phyloP scores from a whole-genome alignment of 2,888 invertebrate species.

The Biston betularia region DNA sequence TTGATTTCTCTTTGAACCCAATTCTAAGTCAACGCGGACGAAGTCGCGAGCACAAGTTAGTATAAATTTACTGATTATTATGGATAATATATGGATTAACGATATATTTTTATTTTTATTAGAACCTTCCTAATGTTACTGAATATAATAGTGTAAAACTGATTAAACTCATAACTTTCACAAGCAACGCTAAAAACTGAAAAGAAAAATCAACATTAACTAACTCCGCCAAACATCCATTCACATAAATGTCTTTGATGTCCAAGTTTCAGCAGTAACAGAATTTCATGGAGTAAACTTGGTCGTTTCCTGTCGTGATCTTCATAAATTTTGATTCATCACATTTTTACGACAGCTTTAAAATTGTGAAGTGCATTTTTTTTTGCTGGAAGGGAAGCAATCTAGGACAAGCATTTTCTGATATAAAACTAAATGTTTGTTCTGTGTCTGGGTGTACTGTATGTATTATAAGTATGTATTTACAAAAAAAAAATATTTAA shows the following conservation, averaged over 20 bases:
- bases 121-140: background rate
- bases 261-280: slow-evolving; percentile 46
- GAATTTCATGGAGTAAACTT: slow-evolving; percentile 48
- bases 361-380: slow-evolving; percentile 39
- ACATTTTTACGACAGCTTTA: slow-evolving; percentile 37
- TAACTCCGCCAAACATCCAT: slow-evolving; percentile 30
- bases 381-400: background rate
- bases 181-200: background rate
- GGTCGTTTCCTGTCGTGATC: slow-evolving; percentile 43
- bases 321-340: slow-evolving; percentile 43
- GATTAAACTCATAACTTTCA: slow-evolving; percentile 1
- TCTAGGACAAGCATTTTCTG: no score
- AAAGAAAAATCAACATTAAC: slow-evolving; percentile 30
- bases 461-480: no score
- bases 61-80: background rate
- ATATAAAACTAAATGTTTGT: no score
- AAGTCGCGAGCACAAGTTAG: no score
- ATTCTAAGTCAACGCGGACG: no score
- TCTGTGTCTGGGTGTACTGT: no score
- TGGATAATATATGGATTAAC: background rate
- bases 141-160: background rate
- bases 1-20: no score
- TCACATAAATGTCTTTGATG: slow-evolving; percentile 42
- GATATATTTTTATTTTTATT: background rate
- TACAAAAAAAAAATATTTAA: no score